Percentiles rank a stretch among this genome's conserved stretches.
phyloP scores from a whole-genome alignment of 2,797 vertebrate genomes.

The Enteromius argenteus region DNA sequence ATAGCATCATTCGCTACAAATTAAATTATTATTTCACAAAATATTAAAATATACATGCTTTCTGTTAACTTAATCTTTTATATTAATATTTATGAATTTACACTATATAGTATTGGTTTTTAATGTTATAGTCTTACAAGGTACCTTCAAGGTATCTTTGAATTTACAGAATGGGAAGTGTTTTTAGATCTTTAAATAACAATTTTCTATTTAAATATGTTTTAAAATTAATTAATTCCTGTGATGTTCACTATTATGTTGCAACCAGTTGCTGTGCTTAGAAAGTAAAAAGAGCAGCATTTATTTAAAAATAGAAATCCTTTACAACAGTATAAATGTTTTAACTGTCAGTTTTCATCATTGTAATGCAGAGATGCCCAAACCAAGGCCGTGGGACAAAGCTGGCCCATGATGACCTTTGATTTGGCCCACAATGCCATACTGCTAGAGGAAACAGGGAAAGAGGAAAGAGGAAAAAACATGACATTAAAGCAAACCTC shows the following conservation, averaged over 20 bases:
- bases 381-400: background rate
- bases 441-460: too few species aligned
- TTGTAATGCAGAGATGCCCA: background rate
- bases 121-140: background rate
- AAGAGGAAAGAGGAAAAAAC: too few species aligned
- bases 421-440: too few species aligned
- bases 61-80: background rate
- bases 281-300: background rate
- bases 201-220: background rate
- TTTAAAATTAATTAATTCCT: background rate
- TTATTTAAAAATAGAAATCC: background rate
- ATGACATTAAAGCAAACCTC: too few species aligned
- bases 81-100: background rate
- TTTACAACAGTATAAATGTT: background rate
- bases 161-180: background rate
- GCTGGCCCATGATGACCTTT: too few species aligned
- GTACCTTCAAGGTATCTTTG: background rate
- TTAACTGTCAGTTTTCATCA: slow-evolving; percentile 1
- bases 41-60: too few species aligned
- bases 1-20: background rate
- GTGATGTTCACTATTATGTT: background rate
- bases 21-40: background rate
- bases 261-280: background rate
- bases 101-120: background rate
- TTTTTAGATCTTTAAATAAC: background rate